These are phyloP conservation scores for Ondatra zibethicus DNA, from an alignment of 2,113 vertebrate genomes.

Conservation along the genomic window DNA sequence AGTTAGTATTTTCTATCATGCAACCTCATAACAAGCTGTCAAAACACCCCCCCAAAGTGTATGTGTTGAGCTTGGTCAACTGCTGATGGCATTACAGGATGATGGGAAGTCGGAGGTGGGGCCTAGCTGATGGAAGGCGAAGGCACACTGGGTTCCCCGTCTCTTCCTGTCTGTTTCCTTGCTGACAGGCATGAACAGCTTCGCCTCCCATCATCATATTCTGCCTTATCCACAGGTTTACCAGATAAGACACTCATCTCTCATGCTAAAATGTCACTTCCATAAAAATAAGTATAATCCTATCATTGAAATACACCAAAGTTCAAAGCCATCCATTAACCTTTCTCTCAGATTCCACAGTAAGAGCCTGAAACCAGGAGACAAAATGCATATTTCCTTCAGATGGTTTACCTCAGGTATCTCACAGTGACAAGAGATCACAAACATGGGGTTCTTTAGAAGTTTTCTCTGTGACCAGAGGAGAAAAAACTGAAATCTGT, in stretches of 20 bases:
- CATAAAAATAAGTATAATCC: neutral
- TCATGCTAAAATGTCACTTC: too few species aligned
- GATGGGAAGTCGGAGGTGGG: neutral
- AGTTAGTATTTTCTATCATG: constrained; percentile 8
- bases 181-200: neutral
- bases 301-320: neutral
- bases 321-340: neutral
- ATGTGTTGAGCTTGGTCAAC: neutral
- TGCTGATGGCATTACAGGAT: neutral
- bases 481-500: constrained; percentile 38
- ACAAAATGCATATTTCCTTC: neutral
- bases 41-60: neutral
- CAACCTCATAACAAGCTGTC: neutral
- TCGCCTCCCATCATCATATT: neutral
- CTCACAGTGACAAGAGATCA: neutral
- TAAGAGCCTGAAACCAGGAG: neutral
- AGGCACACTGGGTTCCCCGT: fast-evolving
- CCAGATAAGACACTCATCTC: too few species aligned
- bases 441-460: neutral
- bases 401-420: neutral
- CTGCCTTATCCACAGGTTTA: neutral
- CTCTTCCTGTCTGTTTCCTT: neutral
- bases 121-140: too few species aligned
- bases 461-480: constrained; percentile 26
- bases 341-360: neutral